Conservation (phyloP, 2,888 invertebrate species). For the Cremastinae sp. region DNA sequence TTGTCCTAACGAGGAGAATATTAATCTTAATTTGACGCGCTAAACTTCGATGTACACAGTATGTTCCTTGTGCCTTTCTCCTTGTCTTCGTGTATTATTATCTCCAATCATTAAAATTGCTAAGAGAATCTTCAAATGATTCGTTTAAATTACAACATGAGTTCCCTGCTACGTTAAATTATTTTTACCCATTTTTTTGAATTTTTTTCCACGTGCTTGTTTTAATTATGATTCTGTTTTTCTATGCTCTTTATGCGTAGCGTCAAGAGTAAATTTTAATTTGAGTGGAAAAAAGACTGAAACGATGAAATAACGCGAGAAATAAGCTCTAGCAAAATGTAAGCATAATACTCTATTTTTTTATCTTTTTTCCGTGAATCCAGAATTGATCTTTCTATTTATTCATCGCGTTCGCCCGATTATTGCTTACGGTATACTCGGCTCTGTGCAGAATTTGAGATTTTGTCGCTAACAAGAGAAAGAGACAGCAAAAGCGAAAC, state of each 20-base stretch:
- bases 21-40: conserved; percentile 39
- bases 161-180: neutral
- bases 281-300: conserved; percentile 51
- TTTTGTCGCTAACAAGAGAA: too few species aligned
- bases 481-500: conserved; percentile 9
- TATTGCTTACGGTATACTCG: too few species aligned
- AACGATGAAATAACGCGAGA: conserved; percentile 31
- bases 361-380: conserved; percentile 21
- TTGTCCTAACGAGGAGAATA: conserved; percentile 53
- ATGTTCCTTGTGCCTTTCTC: conserved; percentile 5
- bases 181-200: conserved; percentile 4
- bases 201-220: conserved; percentile 8
- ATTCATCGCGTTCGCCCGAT: too few species aligned
- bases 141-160: neutral
- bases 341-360: too few species aligned
- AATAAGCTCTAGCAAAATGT: conserved; percentile 36
- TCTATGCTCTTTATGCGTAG: conserved; percentile 7
- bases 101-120: conserved; percentile 11
- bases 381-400: too few species aligned
- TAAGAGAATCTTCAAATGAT: neutral
- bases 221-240: conserved; percentile 5
- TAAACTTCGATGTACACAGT: conserved; percentile 8
- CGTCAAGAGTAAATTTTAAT: conserved; percentile 51
- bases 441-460: too few species aligned
- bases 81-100: neutral